Base-by-base conservation (phyloP, 1,140 invertebrate species). In the Pseudomyrmex gracilis region DNA sequence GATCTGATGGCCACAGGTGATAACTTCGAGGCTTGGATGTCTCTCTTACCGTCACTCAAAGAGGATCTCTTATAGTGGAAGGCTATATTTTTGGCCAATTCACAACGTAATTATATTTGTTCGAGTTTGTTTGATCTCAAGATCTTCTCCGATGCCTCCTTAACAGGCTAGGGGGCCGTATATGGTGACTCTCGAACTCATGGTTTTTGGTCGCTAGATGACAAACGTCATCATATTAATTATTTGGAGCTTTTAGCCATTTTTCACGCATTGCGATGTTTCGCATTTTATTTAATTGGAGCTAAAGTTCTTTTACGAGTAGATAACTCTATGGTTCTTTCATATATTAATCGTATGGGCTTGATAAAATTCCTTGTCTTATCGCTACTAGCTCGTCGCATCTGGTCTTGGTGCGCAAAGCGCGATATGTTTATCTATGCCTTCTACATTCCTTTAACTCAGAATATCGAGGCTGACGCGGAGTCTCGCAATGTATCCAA, bases 11-110 rank as follows among this genome's bases (percentile, higher is more conserved):
- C 17, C 2, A 49, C 49, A 4, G 17, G 49, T 1, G 20, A 22
- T 10, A 47, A 47, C 43, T 68, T 49, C 61, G 63, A 68, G 13
- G 43, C 73, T 17, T 15, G 1, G 1, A 71, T 84, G 82, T 2
- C 2, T 1, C 5, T 84, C 2, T 13, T 71, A 20, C 2, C 12
- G 2, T 4, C 8, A 45, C 2, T 61, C n/a, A 17, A n/a, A 10
- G 45, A 70, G 49, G 82, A 86, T 43, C 83, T 91, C 17, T n/a
- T 70, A 5, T 91, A 90, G 90, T 91, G 87, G 90, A 20, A 22
- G 10, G 3, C 15, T 5, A 17, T 67, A 0, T 67, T 67, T 12
- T 2, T 9, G 8, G 4, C 47, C 45, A 12, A 2, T 0, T 20
- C n/a, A 8, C 45, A 67, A 12, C n/a, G 47, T 47, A 66, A 84